Percentiles rank a stretch among this genome's conserved stretches.
phyloP scores from a whole-genome alignment of 2,113 vertebrate genomes.

The Petaurus breviceps region DNA sequence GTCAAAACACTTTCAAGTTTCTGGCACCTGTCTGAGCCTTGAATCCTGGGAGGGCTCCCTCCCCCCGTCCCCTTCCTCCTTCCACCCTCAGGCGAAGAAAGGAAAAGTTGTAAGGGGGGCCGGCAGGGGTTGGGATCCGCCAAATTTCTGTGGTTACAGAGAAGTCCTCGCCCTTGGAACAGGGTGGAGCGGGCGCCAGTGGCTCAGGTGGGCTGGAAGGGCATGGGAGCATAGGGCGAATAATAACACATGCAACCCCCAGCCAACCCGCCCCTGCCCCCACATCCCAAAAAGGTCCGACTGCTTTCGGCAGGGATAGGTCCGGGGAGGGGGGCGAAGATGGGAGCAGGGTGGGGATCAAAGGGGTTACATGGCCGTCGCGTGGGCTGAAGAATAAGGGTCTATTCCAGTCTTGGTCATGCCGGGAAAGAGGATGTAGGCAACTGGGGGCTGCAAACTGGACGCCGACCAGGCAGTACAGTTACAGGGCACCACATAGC shows the following conservation, averaged over 20 bases:
- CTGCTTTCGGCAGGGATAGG: conserved; percentile 16
- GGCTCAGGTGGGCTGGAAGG: neutral
- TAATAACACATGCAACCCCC: neutral
- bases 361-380: conserved; percentile 94
- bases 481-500: conserved; percentile 99
- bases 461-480: conserved; percentile 98
- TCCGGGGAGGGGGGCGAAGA: conserved; percentile 49
- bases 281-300: neutral
- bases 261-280: neutral
- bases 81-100: conserved; percentile 51
- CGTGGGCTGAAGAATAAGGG: conserved; percentile 97
- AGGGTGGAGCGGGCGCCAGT: neutral
- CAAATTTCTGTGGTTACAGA: conserved; percentile 69
- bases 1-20: conserved; percentile 89
- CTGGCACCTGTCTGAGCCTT: conserved; percentile 85
- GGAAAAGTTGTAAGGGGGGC: conserved; percentile 70
- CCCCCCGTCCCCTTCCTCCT: conserved; percentile 21
- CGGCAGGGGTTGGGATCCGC: conserved; percentile 44
- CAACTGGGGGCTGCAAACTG: conserved; percentile 99
- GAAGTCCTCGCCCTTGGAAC: conserved; percentile 57
- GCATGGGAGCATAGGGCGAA: neutral
- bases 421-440: conserved; percentile 99
- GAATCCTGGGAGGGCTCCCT: conserved; percentile 72
- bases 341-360: conserved; percentile 42
- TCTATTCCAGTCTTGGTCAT: conserved; percentile 99